Conservation (phyloP, 2,797 vertebrate species). For the Spheniscus humboldti region DNA sequence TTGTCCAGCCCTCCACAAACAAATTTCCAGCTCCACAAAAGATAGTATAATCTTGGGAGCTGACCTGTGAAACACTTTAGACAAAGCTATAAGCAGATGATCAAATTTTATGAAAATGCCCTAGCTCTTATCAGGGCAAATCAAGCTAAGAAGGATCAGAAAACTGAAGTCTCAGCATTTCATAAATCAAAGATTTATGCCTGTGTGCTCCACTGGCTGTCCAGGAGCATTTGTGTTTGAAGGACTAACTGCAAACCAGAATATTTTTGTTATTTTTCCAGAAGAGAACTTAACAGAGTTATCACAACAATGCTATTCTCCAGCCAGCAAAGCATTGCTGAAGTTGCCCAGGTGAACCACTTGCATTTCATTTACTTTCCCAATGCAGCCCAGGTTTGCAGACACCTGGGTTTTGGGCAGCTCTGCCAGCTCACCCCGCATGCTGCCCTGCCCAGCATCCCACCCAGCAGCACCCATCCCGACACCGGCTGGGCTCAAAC, state of each 20-base stretch:
- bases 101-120: not conserved
- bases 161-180: not conserved
- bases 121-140: not conserved
- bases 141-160: not conserved
- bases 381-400: not conserved
- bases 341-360: not conserved
- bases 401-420: not conserved
- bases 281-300: not conserved
- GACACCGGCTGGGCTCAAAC: not conserved
- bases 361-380: not conserved
- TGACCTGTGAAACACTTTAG: not conserved
- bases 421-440: not conserved
- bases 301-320: not conserved
- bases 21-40: not conserved
- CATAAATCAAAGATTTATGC: not conserved
- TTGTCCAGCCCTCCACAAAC: not conserved
- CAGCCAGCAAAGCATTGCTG: not conserved
- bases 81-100: not conserved
- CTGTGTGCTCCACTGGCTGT: not conserved
- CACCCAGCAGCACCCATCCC: not conserved
- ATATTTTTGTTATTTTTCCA: not conserved
- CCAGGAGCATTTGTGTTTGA: not conserved
- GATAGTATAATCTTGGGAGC: not conserved
- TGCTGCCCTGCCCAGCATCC: not conserved
- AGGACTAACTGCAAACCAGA: not conserved